Percentiles rank a stretch among this genome's conserved stretches.
Conservation (phyloP, 2,113 vertebrate genomes). For the Asarcornis scutulata region DNA sequence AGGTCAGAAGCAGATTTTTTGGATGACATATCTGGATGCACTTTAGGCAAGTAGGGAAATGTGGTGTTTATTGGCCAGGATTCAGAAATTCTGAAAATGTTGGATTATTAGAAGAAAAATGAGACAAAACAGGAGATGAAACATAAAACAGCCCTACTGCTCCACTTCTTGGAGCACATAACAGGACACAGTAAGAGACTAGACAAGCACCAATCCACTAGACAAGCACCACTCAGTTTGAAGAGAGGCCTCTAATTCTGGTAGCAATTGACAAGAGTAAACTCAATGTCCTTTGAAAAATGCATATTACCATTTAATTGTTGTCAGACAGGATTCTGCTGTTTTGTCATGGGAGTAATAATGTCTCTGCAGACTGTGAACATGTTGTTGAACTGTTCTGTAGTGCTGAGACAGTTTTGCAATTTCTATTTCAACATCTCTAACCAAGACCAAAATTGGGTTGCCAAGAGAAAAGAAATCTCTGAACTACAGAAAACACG, state of each 20-base stretch:
- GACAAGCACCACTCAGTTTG: background rate
- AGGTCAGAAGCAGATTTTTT: background rate
- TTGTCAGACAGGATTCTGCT: background rate
- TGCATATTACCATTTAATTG: background rate
- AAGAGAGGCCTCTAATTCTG: background rate
- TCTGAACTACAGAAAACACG: background rate
- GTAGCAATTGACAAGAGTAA: background rate
- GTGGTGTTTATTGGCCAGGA: background rate
- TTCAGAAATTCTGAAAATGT: background rate
- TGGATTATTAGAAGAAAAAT: background rate
- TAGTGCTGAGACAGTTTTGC: background rate
- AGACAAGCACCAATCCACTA: background rate
- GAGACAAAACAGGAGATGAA: background rate
- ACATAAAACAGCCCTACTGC: background rate
- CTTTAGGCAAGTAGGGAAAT: background rate
- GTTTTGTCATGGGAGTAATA: background rate
- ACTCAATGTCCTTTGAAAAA: background rate
- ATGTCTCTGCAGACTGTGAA: background rate
- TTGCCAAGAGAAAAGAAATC: slow-evolving; percentile 8
- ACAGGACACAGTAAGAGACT: background rate
- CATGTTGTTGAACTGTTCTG: background rate
- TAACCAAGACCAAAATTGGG: background rate
- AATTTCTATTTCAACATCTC: slow-evolving; percentile 8
- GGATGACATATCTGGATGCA: background rate
- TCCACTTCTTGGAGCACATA: background rate